phyloP scores from a whole-genome alignment of 2,113 vertebrate species.

The Notiomystis cincta region DNA sequence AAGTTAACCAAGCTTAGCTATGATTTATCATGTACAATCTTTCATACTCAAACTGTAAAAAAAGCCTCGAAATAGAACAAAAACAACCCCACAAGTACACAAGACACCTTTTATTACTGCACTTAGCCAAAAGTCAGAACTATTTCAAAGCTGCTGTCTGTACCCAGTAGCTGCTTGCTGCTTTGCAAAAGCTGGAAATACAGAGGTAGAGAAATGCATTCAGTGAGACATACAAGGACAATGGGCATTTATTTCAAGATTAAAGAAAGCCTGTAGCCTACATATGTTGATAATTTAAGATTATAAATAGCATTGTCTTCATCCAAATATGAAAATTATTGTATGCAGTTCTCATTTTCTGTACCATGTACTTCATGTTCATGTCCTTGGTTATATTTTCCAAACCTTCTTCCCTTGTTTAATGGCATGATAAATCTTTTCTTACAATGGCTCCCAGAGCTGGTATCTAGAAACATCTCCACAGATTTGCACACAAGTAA shows the following conservation, averaged over 20 bases:
- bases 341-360: not conserved
- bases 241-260: not conserved
- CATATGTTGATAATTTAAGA: not conserved
- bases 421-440: not conserved
- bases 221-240: not conserved
- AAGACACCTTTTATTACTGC: not conserved
- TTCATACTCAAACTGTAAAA: not conserved
- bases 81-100: not conserved
- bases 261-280: not conserved
- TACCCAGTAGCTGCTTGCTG: not conserved
- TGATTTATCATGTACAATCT: not conserved
- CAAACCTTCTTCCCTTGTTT: not conserved
- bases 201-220: not conserved
- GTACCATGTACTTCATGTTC: not conserved
- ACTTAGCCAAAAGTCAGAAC: not conserved
- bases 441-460: not conserved
- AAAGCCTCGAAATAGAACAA: accelerated
- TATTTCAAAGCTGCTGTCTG: not conserved
- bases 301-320: not conserved
- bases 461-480: not conserved
- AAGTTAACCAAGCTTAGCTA: not conserved
- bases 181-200: not conserved
- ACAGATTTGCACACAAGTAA: not conserved
- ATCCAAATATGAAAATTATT: not conserved
- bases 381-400: not conserved